These are phyloP conservation scores for Megalurothrips usitatus DNA, from an alignment of 2,888 invertebrate species.

Conservation along the genomic window DNA sequence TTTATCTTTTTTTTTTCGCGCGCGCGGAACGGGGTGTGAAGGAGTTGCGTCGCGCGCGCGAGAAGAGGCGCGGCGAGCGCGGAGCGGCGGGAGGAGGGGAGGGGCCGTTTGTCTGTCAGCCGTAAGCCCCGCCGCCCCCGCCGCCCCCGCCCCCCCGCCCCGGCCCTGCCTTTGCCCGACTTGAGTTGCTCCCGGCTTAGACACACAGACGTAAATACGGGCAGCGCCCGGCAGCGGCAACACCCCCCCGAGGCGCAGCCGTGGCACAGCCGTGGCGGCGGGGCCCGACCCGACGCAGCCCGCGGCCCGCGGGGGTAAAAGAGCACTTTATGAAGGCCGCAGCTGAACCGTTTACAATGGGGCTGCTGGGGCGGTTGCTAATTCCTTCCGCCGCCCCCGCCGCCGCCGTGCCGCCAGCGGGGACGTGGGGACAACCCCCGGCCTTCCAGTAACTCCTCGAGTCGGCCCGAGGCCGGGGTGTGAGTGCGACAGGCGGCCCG, in stretches of 20 bases:
- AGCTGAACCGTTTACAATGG: slow-evolving; percentile 38
- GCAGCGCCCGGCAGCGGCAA: not conserved
- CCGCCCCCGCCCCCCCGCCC: slow-evolving; percentile 35
- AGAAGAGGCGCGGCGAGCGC: slow-evolving; percentile 31
- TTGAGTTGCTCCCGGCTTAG: slow-evolving; percentile 25
- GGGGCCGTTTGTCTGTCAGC: slow-evolving; percentile 39
- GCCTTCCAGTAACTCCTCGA: no score
- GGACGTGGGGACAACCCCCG: no score
- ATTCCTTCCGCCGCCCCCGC: slow-evolving; percentile 33
- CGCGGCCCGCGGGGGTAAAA: not conserved
- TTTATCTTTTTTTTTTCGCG: no score
- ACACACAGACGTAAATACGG: slow-evolving; percentile 32
- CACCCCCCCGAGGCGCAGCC: no score
- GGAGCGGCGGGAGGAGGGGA: slow-evolving; percentile 51
- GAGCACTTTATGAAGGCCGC: not conserved
- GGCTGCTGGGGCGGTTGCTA: slow-evolving; percentile 27
- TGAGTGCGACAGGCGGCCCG: no score
- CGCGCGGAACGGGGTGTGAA: no score
- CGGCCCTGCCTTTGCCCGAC: slow-evolving; percentile 29
- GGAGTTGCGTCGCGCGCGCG: slow-evolving; percentile 26
- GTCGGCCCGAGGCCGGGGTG: no score
- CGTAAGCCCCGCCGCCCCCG: slow-evolving; percentile 30
- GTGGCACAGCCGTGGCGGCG: no score
- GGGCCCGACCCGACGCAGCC: not conserved
- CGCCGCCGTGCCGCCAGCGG: no score